Evolutionary conservation across 2,797 vertebrate species (phyloP), one percentile per base, ranked within the genome.

Genomic region (Astyanax mexicanus): DNA sequence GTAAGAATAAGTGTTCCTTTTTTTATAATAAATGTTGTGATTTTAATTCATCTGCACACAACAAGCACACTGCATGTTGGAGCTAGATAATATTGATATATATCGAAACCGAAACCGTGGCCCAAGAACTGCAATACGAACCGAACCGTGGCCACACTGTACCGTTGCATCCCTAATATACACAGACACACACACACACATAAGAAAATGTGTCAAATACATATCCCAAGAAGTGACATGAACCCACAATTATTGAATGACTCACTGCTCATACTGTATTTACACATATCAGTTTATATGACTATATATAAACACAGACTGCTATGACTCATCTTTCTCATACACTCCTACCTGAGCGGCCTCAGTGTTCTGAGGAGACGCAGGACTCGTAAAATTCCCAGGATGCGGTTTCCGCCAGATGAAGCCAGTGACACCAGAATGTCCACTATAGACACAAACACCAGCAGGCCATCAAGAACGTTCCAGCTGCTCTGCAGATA

Each of bases 401-500:
- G 87, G 84, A 99, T 99, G 87, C 94, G 94, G 78, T 97, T 98
- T 25, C 96, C 97, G 0, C 95, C 93, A 0, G 94, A 92, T 0
- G 94, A 98, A 0, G 97, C 96, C 91, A 98, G 82, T 75, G 96
- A 98, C 67, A 98, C 97, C 1, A 99, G 78, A 54, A 99, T 98
- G 90, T 99, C 98, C 2, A 98, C 93, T 72, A 99, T 90, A 54
- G 98, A 99, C 49, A 99, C 97, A 61, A 98, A 95, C 71, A 99
- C 98, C 87, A 98, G 85, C 27, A 98, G 75, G 17, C 98, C 98
- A 5, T 99, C 98, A 77, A 99, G 90, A 62, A 99, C 88, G 0
- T 99, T 99, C 98, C 98, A 99, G 88, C 95, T 98, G 93, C 96
- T 98, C 90, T 97, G 94, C 32, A 99, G 94, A 83, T 99, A 99